Percentiles rank a stretch among this genome's conserved stretches.
Evolutionary conservation across 64 coral and sea anemone species (phyloP).

Genomic region (Platygyra sinensis): DNA sequence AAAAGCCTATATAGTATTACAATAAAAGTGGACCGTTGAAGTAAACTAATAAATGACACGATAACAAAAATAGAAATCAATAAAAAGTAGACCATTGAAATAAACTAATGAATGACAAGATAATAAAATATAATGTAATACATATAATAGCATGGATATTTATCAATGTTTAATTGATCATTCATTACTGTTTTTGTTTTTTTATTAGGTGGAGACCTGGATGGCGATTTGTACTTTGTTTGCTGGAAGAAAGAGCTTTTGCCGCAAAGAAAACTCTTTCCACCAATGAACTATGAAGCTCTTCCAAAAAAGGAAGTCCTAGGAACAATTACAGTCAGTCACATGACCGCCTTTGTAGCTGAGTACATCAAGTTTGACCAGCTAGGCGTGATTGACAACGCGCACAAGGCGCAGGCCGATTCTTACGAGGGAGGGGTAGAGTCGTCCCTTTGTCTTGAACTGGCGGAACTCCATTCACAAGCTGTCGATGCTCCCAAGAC

Average conservation of each 20-base stretch:
- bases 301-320: constrained; percentile 49
- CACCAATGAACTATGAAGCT: constrained; percentile 93
- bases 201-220: constrained; percentile 83
- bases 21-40: no score
- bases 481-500: constrained; percentile 98
- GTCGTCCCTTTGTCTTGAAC: constrained; percentile 73
- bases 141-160: neutral
- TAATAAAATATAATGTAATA: neutral
- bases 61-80: neutral
- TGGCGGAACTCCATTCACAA: constrained; percentile 81
- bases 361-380: constrained; percentile 92
- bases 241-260: constrained; percentile 88
- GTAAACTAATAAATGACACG: neutral
- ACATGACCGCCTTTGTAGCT: constrained; percentile 91
- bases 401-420: constrained; percentile 96
- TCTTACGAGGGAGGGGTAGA: constrained; percentile 63
- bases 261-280: constrained; percentile 47
- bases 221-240: constrained; percentile 97
- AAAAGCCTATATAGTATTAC: no score
- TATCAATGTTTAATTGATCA: no score
- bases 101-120: neutral
- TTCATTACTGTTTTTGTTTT: neutral
- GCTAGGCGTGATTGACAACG: constrained; percentile 95
- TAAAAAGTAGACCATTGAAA: no score
- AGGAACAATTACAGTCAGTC: constrained; percentile 56